phyloP scores from a whole-genome alignment of 2,113 vertebrate genomes.

The Nibea albiflora region DNA sequence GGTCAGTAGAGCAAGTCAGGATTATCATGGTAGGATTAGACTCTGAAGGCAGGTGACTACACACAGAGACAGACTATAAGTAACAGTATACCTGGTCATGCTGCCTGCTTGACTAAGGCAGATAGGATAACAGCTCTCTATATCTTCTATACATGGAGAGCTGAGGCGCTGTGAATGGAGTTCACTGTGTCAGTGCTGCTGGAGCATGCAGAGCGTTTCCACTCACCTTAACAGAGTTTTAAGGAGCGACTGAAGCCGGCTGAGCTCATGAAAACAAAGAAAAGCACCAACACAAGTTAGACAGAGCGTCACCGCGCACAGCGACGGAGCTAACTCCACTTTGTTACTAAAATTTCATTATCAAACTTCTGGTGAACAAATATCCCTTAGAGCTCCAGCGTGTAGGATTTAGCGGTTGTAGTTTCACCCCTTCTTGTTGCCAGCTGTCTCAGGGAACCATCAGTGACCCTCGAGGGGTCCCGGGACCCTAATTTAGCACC shows the following conservation, averaged over 20 bases:
- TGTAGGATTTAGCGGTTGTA: too few species aligned
- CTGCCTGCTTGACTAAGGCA: slow-evolving; percentile 32
- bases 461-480: slow-evolving; percentile 38
- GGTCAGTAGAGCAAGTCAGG: slow-evolving; percentile 59
- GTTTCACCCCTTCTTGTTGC: not conserved
- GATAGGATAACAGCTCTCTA: slow-evolving; percentile 42
- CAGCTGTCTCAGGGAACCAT: slow-evolving; percentile 45
- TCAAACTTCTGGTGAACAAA: too few species aligned
- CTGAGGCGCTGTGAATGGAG: slow-evolving; percentile 8
- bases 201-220: not conserved
- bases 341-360: too few species aligned
- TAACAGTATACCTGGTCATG: slow-evolving; percentile 52
- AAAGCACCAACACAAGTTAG: not conserved
- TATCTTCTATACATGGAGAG: slow-evolving; percentile 28
- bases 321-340: too few species aligned
- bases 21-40: slow-evolving; percentile 62
- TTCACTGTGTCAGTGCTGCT: slow-evolving; percentile 29
- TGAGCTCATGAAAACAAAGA: not conserved
- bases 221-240: not conserved
- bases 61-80: not conserved
- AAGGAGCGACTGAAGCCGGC: not conserved
- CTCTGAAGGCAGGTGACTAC: slow-evolving; percentile 37
- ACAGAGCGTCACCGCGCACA: not conserved
- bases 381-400: too few species aligned
- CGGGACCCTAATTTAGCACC: slow-evolving; percentile 39